phyloP scores from a whole-genome alignment of 2,113 vertebrate species.

The Neoarius graeffei region DNA sequence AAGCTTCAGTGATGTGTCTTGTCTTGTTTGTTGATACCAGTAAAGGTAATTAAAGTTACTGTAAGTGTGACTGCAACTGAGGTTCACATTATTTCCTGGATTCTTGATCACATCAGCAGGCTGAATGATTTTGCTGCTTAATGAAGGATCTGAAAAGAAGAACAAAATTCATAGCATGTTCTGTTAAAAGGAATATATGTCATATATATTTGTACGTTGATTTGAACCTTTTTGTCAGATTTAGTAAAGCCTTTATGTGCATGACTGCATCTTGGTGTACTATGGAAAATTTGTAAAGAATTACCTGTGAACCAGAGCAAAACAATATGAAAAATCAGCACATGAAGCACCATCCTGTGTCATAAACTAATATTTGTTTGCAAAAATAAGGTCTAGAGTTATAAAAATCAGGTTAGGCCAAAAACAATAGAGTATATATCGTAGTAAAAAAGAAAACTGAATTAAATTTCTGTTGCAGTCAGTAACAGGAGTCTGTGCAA shows the following conservation, averaged over 20 bases:
- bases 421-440: too few relatives aligned
- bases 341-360: conserved; percentile 3
- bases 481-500: too few relatives aligned
- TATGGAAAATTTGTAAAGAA: not conserved
- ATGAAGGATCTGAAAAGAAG: conserved; percentile 22
- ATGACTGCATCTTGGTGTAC: too few relatives aligned
- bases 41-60: conserved; percentile 43
- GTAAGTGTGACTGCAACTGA: conserved; percentile 49
- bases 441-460: too few relatives aligned
- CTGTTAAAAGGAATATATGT: not conserved
- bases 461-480: too few relatives aligned
- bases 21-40: conserved; percentile 49
- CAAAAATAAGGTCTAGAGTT: too few relatives aligned
- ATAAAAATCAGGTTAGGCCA: too few relatives aligned
- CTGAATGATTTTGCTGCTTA: conserved; percentile 30
- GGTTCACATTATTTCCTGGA: conserved; percentile 19
- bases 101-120: conserved; percentile 20
- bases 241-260: too few relatives aligned
- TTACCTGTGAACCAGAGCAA: conserved; percentile 45
- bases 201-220: not conserved
- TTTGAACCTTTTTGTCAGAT: too few relatives aligned
- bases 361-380: not conserved
- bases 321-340: conserved; percentile 1
- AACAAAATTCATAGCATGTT: not conserved
- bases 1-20: not conserved